Percentiles rank a stretch among this genome's conserved stretches.
phyloP scores from a whole-genome alignment of 2,113 vertebrate genomes.

The Gadus chalcogrammus region DNA sequence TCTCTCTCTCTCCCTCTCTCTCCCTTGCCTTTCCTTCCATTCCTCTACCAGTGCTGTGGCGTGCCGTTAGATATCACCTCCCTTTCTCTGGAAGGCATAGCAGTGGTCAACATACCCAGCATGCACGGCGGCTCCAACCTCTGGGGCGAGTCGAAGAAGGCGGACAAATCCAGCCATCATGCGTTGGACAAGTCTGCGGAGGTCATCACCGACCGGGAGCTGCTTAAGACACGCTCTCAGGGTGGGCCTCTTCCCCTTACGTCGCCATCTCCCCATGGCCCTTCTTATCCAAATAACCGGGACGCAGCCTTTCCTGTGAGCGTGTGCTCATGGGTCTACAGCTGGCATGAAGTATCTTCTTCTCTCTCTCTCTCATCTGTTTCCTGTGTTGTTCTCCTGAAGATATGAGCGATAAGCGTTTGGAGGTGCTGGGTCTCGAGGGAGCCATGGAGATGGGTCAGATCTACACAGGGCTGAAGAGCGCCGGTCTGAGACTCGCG shows the following conservation, averaged over 20 bases:
- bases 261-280: too few relatives aligned
- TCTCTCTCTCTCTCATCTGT: neutral
- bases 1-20: neutral
- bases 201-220: slow-evolving; percentile 79
- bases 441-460: slow-evolving; percentile 88
- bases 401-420: slow-evolving; percentile 81
- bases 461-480: slow-evolving; percentile 88
- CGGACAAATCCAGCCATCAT: slow-evolving; percentile 38
- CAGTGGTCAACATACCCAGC: slow-evolving; percentile 93
- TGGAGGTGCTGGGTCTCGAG: slow-evolving; percentile 86
- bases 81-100: slow-evolving; percentile 78
- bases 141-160: slow-evolving; percentile 85
- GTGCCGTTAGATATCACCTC: slow-evolving; percentile 76
- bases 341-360: too few relatives aligned
- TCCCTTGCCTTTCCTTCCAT: neutral
- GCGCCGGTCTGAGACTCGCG: slow-evolving; percentile 78
- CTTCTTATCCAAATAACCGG: too few relatives aligned
- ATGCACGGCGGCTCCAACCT: slow-evolving; percentile 92
- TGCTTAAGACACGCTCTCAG: slow-evolving; percentile 80
- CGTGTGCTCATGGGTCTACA: too few relatives aligned
- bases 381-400: slow-evolving; percentile 3
- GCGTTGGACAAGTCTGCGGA: slow-evolving; percentile 56
- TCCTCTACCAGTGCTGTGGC: slow-evolving; percentile 77
- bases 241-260: slow-evolving; percentile 58
- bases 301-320: too few relatives aligned